These are phyloP conservation scores for Zaprionus vittiger DNA, from an alignment of 1,140 invertebrate species.

Conservation along the genomic window DNA sequence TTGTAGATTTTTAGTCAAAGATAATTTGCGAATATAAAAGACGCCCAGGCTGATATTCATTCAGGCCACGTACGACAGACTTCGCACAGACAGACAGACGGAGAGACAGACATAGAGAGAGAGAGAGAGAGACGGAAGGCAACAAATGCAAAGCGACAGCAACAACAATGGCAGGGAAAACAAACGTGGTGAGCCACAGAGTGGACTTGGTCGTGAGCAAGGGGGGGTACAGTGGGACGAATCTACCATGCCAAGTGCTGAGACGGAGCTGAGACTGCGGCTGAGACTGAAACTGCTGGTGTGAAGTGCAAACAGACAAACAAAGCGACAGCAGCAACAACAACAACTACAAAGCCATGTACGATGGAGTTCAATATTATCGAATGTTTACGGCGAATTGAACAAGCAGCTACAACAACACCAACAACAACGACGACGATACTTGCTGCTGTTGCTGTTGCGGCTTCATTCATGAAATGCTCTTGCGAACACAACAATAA, in stretches of 20 bases:
- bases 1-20: conserved; percentile 67
- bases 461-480: conserved; percentile 57
- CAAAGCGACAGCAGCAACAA: conserved; percentile 21
- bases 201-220: not conserved
- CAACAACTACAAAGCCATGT: not conserved
- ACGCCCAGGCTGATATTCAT: conserved; percentile 56
- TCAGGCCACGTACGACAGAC: conserved; percentile 70
- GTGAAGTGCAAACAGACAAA: conserved; percentile 52
- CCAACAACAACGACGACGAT: conserved; percentile 35
- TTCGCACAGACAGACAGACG: conserved; percentile 31
- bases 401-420: conserved; percentile 32
- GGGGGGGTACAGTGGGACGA: not conserved
- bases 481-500: conserved; percentile 43
- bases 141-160: conserved; percentile 52
- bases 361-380: conserved; percentile 58
- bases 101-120: not conserved
- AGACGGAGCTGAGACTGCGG: not conserved
- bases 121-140: not conserved
- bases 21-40: conserved; percentile 68
- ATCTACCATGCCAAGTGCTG: conserved; percentile 20
- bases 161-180: conserved; percentile 37
- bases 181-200: conserved; percentile 44
- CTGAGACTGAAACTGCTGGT: conserved; percentile 17
- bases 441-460: not conserved
- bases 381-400: conserved; percentile 43